Conservation (phyloP, 2,797 vertebrate species). For the Acomys russatus region DNA sequence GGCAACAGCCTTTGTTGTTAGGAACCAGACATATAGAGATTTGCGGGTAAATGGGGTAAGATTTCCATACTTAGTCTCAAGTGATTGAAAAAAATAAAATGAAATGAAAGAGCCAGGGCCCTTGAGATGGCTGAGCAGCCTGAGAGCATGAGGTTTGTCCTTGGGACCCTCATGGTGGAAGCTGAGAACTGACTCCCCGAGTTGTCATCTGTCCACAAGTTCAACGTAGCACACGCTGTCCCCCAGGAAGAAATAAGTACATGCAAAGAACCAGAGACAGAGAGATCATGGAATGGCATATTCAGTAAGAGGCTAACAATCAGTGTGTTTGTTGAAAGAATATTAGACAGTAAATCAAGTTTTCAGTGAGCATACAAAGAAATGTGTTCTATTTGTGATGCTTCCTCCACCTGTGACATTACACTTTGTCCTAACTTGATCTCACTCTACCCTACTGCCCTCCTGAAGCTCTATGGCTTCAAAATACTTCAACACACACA, state of each 20-base stretch:
- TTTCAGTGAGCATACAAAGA: not conserved
- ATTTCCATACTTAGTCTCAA: not conserved
- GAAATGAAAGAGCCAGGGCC: not conserved
- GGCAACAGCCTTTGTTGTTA: not conserved
- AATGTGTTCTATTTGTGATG: not conserved
- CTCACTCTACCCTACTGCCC: too few species aligned
- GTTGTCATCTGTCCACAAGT: not conserved
- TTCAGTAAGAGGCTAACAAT: not conserved
- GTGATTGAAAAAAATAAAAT: not conserved
- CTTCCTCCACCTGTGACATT: too few species aligned
- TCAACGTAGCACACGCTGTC: not conserved
- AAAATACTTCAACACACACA: slow-evolving; percentile 35
- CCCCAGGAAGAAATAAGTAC: not conserved
- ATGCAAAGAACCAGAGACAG: too few species aligned
- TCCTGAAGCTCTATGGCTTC: not conserved
- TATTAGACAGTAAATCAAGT: not conserved
- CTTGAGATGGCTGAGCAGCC: not conserved
- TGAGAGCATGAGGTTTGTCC: not conserved
- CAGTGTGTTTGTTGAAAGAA: not conserved
- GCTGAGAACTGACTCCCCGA: not conserved
- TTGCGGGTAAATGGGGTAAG: not conserved
- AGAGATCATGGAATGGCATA: not conserved
- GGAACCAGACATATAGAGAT: not conserved
- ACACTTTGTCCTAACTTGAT: not conserved
- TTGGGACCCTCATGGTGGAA: not conserved